Percentiles rank a stretch among this genome's conserved stretches.
Conservation (phyloP, 2,797 vertebrate species). For the Gastrophryne carolinensis region DNA sequence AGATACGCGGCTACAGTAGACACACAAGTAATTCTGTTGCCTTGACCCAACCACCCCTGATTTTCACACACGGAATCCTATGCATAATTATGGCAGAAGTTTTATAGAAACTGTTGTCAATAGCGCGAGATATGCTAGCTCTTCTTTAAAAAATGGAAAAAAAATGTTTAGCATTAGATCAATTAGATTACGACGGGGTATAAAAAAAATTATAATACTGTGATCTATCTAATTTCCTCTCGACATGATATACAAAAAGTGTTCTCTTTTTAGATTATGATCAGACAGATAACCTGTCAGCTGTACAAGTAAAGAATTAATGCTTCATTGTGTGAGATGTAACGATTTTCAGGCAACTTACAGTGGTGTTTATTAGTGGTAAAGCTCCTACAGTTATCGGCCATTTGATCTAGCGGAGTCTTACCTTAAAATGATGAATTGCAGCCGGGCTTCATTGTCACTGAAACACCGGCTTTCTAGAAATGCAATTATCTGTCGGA, state of each 20-base stretch:
- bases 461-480: constrained; percentile 40
- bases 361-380: constrained; percentile 38
- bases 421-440: constrained; percentile 43
- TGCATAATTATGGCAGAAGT: too few species aligned
- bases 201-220: too few species aligned
- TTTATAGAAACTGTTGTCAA: too few species aligned
- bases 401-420: constrained; percentile 31
- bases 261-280: neutral
- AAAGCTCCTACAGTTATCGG: constrained; percentile 22
- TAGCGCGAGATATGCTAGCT: too few species aligned
- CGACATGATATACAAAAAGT: neutral
- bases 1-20: too few species aligned
- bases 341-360: constrained; percentile 2
- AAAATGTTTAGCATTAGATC: too few species aligned
- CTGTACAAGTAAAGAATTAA: neutral
- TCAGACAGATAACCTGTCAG: neutral
- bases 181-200: too few species aligned
- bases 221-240: neutral
- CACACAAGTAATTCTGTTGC: too few species aligned
- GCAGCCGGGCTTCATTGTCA: constrained; percentile 29
- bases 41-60: too few species aligned
- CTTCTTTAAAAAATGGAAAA: too few species aligned
- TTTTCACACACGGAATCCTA: too few species aligned
- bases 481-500: constrained; percentile 49
- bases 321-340: constrained; percentile 15